phyloP scores from a whole-genome alignment of 2,888 invertebrate genomes.

The Parascotia fuliginaria region DNA sequence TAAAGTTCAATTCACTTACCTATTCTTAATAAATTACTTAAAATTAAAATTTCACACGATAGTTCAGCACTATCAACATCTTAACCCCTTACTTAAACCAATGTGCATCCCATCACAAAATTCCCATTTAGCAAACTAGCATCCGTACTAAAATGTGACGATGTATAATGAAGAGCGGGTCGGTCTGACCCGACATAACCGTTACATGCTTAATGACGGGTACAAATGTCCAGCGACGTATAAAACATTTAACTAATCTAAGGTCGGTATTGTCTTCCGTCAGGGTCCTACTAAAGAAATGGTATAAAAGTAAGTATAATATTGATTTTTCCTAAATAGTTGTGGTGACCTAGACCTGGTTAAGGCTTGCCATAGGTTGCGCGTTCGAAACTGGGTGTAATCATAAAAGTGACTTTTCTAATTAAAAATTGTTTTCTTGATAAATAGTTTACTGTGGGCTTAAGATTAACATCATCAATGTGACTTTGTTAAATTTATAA shows the following conservation, averaged over 20 bases:
- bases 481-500: too few species aligned
- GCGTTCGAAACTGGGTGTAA: too few species aligned
- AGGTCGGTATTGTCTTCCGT: slow-evolving; percentile 60
- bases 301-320: not conserved
- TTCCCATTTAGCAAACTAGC: slow-evolving; percentile 28
- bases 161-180: slow-evolving; percentile 36
- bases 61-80: not conserved
- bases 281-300: slow-evolving; percentile 34
- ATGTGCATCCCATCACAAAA: slow-evolving; percentile 13
- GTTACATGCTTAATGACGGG: slow-evolving; percentile 74
- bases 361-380: too few species aligned
- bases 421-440: too few species aligned
- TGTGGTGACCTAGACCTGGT: too few species aligned
- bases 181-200: slow-evolving; percentile 64
- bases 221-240: slow-evolving; percentile 65
- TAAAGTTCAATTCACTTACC: too few species aligned
- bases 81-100: slow-evolving; percentile 4
- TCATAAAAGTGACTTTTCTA: too few species aligned
- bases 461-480: too few species aligned
- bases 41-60: too few species aligned
- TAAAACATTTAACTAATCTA: slow-evolving; percentile 79
- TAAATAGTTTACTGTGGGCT: too few species aligned
- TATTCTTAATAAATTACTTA: too few species aligned
- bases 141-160: slow-evolving; percentile 33
- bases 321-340: too few species aligned